A percentile compares a stretch with the other conserved stretches of the same genome.
These are phyloP conservation scores for Sesamia inferens DNA, from an alignment of 2,888 invertebrate species.

Conservation along the genomic window DNA sequence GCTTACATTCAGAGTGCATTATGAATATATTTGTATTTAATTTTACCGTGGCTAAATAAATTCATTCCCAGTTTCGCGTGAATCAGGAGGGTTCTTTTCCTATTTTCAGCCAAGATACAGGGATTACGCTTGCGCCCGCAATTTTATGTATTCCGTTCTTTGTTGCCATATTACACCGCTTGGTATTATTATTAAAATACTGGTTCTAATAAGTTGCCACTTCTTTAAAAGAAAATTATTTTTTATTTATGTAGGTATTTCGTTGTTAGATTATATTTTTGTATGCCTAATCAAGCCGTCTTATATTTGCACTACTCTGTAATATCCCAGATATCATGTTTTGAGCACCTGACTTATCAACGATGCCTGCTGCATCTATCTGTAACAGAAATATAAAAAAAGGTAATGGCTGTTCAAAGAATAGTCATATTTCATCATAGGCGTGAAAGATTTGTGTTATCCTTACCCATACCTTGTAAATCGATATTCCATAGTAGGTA, in stretches of 20 bases:
- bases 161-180: slow-evolving; percentile 67
- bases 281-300: not conserved
- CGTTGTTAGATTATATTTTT: slow-evolving; percentile 8
- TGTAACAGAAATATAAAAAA: not conserved
- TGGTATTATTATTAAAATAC: slow-evolving; percentile 67
- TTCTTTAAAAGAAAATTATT: slow-evolving; percentile 19
- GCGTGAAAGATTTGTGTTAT: not conserved
- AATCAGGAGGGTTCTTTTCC: slow-evolving; percentile 78
- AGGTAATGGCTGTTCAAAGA: not conserved
- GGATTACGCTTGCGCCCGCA: slow-evolving; percentile 73
- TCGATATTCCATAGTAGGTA: not conserved
- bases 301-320: not conserved
- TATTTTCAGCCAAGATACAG: slow-evolving; percentile 76
- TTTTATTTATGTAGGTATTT: slow-evolving; percentile 12
- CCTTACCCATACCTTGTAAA: no score
- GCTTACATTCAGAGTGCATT: slow-evolving; percentile 48
- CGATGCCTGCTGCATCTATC: not conserved
- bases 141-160: slow-evolving; percentile 75
- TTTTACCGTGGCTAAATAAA: slow-evolving; percentile 78
- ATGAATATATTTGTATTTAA: slow-evolving; percentile 77
- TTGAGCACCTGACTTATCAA: not conserved
- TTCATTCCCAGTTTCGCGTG: slow-evolving; percentile 77
- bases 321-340: not conserved
- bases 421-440: not conserved
- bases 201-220: slow-evolving; percentile 57